These are phyloP conservation scores for Nebria ingens DNA, from an alignment of 1,140 invertebrate species.

Conservation along the genomic window DNA sequence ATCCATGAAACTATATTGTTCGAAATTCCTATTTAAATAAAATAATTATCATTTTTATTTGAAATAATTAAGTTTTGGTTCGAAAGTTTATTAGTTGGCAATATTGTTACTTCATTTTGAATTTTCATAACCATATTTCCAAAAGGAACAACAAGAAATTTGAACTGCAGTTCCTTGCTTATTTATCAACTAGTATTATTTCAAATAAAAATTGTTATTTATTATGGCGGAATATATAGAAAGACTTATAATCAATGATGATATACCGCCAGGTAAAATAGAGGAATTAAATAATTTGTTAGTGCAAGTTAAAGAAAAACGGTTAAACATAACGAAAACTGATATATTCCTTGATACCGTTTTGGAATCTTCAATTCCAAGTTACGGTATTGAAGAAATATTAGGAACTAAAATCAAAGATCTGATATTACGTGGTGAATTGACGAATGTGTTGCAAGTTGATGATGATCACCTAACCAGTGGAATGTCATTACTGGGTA, in stretches of 20 bases:
- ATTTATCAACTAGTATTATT: too few species aligned
- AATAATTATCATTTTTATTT: too few species aligned
- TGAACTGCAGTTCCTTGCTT: too few species aligned
- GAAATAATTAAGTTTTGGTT: too few species aligned
- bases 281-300: constrained; percentile 1
- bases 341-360: neutral
- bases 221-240: neutral
- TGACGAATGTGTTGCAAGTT: neutral
- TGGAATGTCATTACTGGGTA: neutral
- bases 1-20: too few species aligned
- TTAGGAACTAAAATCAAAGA: neutral
- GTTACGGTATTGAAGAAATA: neutral
- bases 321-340: neutral
- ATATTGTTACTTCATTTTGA: too few species aligned
- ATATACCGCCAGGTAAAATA: neutral
- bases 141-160: too few species aligned
- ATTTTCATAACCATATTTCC: too few species aligned
- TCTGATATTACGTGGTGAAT: neutral
- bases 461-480: neutral
- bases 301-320: neutral
- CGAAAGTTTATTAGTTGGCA: too few species aligned
- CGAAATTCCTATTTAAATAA: too few species aligned
- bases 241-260: neutral
- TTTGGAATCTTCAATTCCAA: neutral
- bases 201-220: too few species aligned